Percentiles rank a stretch among this genome's conserved stretches.
Evolutionary conservation across 2,888 invertebrate species (phyloP).

Genomic region (Drosophila testacea): DNA sequence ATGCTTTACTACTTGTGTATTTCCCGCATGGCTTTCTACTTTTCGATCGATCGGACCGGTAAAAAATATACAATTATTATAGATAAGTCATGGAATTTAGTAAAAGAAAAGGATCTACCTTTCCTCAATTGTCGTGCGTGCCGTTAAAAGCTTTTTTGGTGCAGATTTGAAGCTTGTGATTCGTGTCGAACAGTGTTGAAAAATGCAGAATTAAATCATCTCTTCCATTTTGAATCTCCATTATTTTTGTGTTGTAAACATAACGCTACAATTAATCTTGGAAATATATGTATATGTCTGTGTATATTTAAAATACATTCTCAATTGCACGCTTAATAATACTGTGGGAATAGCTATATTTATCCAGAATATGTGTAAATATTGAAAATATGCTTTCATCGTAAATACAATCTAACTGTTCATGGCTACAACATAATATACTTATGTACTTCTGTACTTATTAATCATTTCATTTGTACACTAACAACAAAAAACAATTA

Average conservation of each 20-base stretch:
- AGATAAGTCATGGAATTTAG: background rate
- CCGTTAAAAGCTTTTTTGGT: constrained; percentile 9
- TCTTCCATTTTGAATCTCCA: constrained; percentile 7
- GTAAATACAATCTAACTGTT: constrained; percentile 36
- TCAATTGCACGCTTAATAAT: constrained; percentile 58
- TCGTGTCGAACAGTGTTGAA: constrained; percentile 16
- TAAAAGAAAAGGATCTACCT: background rate
- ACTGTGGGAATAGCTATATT: constrained; percentile 50
- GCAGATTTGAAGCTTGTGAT: constrained; percentile 15
- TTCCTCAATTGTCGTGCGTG: constrained; percentile 18
- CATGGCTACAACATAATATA: constrained; percentile 24
- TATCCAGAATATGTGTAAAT: constrained; percentile 35
- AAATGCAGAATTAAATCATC: constrained; percentile 4
- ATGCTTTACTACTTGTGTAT: background rate
- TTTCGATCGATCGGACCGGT: constrained; percentile 2
- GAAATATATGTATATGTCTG: constrained; percentile 26
- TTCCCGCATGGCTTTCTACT: too few relatives aligned
- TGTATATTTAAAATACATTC: constrained; percentile 30
- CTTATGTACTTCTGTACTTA: constrained; percentile 17
- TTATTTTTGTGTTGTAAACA: constrained; percentile 8
- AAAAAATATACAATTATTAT: background rate
- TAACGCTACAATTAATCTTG: constrained; percentile 20
- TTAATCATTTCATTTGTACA: constrained; percentile 22
- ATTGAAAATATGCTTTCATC: constrained; percentile 35
- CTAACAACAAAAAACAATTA: constrained; percentile 32